A percentile compares a stretch with the other conserved stretches of the same genome.
Conservation (phyloP, 2,888 invertebrate species). For the Orgyia antiqua region DNA sequence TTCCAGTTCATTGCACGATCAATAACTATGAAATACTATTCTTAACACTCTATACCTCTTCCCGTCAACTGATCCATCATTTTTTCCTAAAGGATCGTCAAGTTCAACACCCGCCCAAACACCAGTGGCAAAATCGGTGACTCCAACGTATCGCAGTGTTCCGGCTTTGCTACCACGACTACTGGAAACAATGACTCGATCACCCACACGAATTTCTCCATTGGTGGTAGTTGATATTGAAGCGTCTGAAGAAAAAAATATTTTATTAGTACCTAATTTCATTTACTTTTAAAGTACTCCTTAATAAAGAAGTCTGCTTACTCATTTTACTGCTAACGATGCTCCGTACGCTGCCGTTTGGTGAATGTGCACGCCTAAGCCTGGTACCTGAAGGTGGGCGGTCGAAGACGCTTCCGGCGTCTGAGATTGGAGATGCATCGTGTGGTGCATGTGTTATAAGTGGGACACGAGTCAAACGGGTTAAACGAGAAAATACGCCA, state of each 20-base stretch:
- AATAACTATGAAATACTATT: not conserved
- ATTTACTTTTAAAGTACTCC: not conserved
- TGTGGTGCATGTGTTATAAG: slow-evolving; percentile 75
- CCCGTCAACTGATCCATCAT: slow-evolving; percentile 96
- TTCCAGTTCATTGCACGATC: not conserved
- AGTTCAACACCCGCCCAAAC: slow-evolving; percentile 98
- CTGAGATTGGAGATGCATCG: slow-evolving; percentile 66
- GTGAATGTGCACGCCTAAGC: slow-evolving; percentile 61
- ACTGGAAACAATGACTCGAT: slow-evolving; percentile 93
- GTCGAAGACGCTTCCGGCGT: slow-evolving; percentile 70
- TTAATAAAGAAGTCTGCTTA: slow-evolving; percentile 31
- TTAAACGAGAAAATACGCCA: slow-evolving; percentile 95
- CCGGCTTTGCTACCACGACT: slow-evolving; percentile 94
- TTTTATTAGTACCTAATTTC: not conserved
- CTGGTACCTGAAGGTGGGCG: slow-evolving; percentile 66
- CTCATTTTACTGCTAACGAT: slow-evolving; percentile 76
- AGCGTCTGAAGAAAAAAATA: slow-evolving; percentile 45
- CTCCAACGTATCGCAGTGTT: slow-evolving; percentile 89
- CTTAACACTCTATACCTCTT: slow-evolving; percentile 85
- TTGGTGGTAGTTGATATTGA: slow-evolving; percentile 67
- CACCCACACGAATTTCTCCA: slow-evolving; percentile 88
- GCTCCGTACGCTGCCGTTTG: slow-evolving; percentile 72
- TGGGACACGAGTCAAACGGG: slow-evolving; percentile 88
- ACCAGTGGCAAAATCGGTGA: slow-evolving; percentile 93
- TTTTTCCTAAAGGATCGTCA: slow-evolving; percentile 95